Percentiles rank a stretch among this genome's conserved stretches.
Evolutionary conservation across 2,113 vertebrate species (phyloP).

Genomic region (Hassar affinis): DNA sequence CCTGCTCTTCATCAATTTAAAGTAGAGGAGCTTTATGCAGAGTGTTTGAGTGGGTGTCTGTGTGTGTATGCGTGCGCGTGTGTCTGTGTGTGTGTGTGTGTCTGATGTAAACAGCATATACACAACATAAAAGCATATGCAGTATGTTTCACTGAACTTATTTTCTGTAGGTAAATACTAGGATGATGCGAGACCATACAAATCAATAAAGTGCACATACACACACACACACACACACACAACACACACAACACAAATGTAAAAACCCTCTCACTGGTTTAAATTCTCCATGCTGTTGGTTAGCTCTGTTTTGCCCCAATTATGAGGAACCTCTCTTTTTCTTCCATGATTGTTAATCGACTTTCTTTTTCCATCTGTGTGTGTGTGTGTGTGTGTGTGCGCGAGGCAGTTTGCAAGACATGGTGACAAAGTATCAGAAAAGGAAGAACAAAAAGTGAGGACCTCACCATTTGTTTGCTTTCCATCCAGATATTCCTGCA

Average conservation of each 20-base stretch:
- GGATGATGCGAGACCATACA: constrained; percentile 13
- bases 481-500: background rate
- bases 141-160: constrained; percentile 28
- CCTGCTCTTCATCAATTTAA: constrained; percentile 48
- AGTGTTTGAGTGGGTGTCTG: constrained; percentile 28
- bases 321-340: constrained; percentile 35
- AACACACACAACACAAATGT: too few species aligned
- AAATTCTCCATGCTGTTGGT: constrained; percentile 13
- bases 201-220: background rate
- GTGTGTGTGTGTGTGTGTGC: constrained; percentile 51
- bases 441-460: constrained; percentile 99
- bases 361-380: constrained; percentile 38
- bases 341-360: constrained; percentile 26
- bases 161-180: constrained; percentile 35
- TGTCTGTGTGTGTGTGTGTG: constrained; percentile 37
- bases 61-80: constrained; percentile 35
- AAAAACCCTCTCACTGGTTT: too few species aligned
- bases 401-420: constrained; percentile 91
- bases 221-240: background rate
- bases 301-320: constrained; percentile 22
- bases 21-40: constrained; percentile 52
- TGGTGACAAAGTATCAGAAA: constrained; percentile 99
- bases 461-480: constrained; percentile 44
- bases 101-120: constrained; percentile 58
- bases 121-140: constrained; percentile 50